Conservation (phyloP, 2,888 invertebrate species). For the Euproctis similis region DNA sequence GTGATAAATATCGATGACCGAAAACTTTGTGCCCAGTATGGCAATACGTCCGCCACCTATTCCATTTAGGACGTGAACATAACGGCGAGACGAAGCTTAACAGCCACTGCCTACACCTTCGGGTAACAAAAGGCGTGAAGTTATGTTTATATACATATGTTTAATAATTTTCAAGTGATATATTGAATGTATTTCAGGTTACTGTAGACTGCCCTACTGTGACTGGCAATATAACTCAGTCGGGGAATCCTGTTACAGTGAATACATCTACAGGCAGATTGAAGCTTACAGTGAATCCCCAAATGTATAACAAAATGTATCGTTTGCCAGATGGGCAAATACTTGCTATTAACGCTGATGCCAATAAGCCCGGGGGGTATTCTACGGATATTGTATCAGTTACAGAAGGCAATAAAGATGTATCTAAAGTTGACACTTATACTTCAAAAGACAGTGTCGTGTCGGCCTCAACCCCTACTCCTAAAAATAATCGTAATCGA, state of each 20-base stretch:
- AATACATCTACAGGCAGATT: conserved; percentile 64
- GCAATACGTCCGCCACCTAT: too few species aligned
- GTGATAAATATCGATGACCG: too few species aligned
- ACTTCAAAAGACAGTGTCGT: conserved; percentile 58
- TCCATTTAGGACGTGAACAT: too few species aligned
- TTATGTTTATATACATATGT: too few species aligned
- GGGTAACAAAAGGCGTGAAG: too few species aligned
- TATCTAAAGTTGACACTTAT: conserved; percentile 47
- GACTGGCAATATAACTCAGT: conserved; percentile 67
- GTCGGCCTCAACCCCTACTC: conserved; percentile 13
- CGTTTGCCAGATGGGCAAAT: conserved; percentile 67
- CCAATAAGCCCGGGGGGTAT: conserved; percentile 69
- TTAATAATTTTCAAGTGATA: too few species aligned
- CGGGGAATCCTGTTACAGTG: conserved; percentile 69
- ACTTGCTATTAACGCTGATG: conserved; percentile 67
- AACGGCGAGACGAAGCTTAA: too few species aligned
- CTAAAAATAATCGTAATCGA: conserved; percentile 15
- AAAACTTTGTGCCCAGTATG: too few species aligned
- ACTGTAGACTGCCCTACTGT: too few species aligned
- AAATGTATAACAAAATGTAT: conserved; percentile 72
- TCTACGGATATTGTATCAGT: conserved; percentile 70
- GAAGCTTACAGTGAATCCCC: conserved; percentile 69
- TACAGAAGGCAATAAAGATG: conserved; percentile 40
- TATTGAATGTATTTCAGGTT: too few species aligned
- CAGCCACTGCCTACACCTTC: too few species aligned